Evolutionary conservation across 2,888 invertebrate genomes (phyloP), one percentile per base, ranked within the genome.

Genomic region (Calameuta idolon): DNA sequence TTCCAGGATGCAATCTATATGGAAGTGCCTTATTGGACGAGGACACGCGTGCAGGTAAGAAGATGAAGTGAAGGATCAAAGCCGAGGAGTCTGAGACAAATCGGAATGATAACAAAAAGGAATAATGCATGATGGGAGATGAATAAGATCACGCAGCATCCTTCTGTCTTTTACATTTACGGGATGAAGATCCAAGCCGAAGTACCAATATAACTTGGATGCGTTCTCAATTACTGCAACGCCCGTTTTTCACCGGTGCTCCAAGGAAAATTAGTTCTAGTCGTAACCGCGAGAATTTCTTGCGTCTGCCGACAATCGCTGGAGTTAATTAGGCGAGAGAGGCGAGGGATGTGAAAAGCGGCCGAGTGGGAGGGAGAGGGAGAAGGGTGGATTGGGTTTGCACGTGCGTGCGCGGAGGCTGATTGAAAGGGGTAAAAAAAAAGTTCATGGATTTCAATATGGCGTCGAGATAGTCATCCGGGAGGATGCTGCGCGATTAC

Each of bases 311-410:
- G 86, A 85, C 85, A 85, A 85, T 86, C 84, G 84, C 79, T 80
- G 69, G 80, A 86, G 86, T 86, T 86, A 87, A 87, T 87, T 87
- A 85, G 83, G 78, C 81, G 79, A 83, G 78, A 55, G 55, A 76
- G 82, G 71, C 76, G 83, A 84, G 79, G 80, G 15, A 71, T 12
- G 71, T 30, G 71, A 71, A 71, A 71, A 71, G 71, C 12, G n/a
- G 12, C 4, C 71, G 31, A 31, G 71, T 34, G 71, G 71, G 33
- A 34, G 34, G 71, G 69, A 69, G 33, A 69, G 69, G 30, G 31
- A 31, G 71, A 31, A 71, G 71, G 71, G 31, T 33, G 71, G 34
- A 71, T 33, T 34, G 71, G 33, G 34, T 71, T 71, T 71, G 71
- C 71, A 34, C 71, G 71, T 34, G 71, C 31, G 12, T 71, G 71